Percentiles rank a stretch among this genome's conserved stretches.
phyloP scores from a whole-genome alignment of 2,797 vertebrate species.

The Podarcis siculus region DNA sequence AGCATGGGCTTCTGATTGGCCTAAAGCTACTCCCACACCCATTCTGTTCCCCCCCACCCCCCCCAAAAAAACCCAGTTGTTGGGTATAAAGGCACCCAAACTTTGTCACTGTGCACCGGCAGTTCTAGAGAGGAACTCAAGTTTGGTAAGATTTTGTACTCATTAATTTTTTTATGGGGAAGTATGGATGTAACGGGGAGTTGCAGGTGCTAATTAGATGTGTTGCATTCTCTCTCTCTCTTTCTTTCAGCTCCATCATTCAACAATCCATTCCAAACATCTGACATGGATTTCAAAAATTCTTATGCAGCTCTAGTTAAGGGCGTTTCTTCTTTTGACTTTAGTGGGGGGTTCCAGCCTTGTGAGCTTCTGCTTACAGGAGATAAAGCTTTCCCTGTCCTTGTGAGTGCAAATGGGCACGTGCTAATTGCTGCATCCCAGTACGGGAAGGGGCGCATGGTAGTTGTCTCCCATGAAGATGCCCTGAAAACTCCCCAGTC shows the following conservation, averaged over 20 bases:
- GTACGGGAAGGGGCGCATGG: constrained; percentile 81
- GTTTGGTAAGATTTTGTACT: background rate
- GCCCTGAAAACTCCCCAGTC: constrained; percentile 44
- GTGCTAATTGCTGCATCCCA: constrained; percentile 83
- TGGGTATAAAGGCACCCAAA: background rate
- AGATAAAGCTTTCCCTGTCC: constrained; percentile 81
- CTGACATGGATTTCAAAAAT: constrained; percentile 58
- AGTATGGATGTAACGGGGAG: background rate
- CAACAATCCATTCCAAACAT: background rate
- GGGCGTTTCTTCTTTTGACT: constrained; percentile 76
- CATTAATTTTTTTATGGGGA: background rate
- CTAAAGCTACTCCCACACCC: background rate
- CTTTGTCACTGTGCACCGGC: background rate
- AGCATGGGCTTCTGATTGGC: background rate
- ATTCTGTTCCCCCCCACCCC: background rate
- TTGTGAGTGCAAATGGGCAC: constrained; percentile 77
- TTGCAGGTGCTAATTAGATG: background rate
- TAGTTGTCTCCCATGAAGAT: constrained; percentile 81
- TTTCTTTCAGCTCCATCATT: background rate
- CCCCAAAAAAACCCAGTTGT: no score
- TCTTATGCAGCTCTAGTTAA: constrained; percentile 75
- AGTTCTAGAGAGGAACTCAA: background rate
- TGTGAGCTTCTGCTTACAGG: constrained; percentile 81
- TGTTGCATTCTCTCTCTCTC: background rate
- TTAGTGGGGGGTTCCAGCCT: constrained; percentile 56